Percentiles rank a stretch among this genome's conserved stretches.
phyloP scores from a whole-genome alignment of 2,888 invertebrate genomes.

The Philhelius pedissequus region DNA sequence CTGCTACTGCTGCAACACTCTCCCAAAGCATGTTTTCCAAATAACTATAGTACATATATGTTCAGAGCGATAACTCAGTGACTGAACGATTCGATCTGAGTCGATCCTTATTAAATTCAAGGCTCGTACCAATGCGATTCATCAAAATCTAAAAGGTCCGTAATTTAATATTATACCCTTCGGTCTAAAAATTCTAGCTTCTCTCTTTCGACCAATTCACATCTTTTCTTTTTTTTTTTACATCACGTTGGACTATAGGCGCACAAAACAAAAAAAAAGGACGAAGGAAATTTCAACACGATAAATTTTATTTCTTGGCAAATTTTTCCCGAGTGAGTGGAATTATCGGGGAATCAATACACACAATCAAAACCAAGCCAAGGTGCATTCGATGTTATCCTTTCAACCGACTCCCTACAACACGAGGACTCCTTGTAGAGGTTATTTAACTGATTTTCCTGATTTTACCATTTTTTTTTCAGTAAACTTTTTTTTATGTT shows the following conservation, averaged over 20 bases:
- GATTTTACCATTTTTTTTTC: background rate
- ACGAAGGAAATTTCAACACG: conserved; percentile 32
- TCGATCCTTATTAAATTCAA: conserved; percentile 48
- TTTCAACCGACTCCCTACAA: background rate
- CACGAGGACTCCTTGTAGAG: background rate
- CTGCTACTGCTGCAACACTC: background rate
- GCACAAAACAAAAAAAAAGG: background rate
- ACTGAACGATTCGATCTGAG: background rate
- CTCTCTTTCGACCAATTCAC: background rate
- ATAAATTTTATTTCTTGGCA: conserved; percentile 62
- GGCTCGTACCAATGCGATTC: conserved; percentile 63
- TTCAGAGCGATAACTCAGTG: background rate
- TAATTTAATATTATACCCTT: conserved; percentile 48
- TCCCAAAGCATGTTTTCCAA: conserved; percentile 10
- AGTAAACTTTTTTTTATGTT: background rate
- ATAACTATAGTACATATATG: too few species aligned
- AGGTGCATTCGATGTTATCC: conserved; percentile 47
- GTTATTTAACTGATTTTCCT: conserved; percentile 56
- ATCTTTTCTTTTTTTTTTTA: background rate
- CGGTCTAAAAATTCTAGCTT: background rate
- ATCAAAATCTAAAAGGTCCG: conserved; percentile 65
- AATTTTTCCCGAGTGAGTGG: conserved; percentile 37
- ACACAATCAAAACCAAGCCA: conserved; percentile 30
- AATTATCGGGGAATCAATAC: conserved; percentile 50
- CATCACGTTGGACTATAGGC: too few species aligned